Evolutionary conservation across 2,888 invertebrate species (phyloP).

Genomic region (Hypena proboscidalis): DNA sequence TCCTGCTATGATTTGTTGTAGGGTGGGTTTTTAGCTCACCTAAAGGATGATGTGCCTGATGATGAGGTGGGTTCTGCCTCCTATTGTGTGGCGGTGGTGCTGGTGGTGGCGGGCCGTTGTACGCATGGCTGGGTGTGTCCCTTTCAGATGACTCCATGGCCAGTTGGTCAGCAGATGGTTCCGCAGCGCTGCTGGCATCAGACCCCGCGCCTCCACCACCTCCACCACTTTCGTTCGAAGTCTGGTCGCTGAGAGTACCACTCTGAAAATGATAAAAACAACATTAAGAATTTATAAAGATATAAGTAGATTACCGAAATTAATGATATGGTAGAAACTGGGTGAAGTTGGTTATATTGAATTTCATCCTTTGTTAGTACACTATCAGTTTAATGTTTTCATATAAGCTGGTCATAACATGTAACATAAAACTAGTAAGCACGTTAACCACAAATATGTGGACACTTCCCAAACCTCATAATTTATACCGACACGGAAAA

Average conservation of each 20-base stretch:
- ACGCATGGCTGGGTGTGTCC: conserved; percentile 81
- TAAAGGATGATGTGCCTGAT: conserved; percentile 84
- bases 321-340: neutral
- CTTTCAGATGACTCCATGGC: conserved; percentile 90
- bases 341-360: neutral
- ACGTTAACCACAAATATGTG: conserved; percentile 21
- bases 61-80: conserved; percentile 89
- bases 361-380: too few species aligned
- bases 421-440: conserved; percentile 26
- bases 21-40: conserved; percentile 49
- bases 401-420: conserved; percentile 17
- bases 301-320: too few species aligned
- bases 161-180: conserved; percentile 88
- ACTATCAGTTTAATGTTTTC: too few species aligned
- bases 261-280: conserved; percentile 67
- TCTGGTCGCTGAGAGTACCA: conserved; percentile 72
- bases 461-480: conserved; percentile 46
- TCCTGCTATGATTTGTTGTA: conserved; percentile 1
- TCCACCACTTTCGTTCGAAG: conserved; percentile 82
- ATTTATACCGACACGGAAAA: conserved; percentile 49
- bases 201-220: conserved; percentile 82
- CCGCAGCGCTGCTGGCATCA: conserved; percentile 83
- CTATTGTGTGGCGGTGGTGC: conserved; percentile 90
- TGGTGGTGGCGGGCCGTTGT: conserved; percentile 82
- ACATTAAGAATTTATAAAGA: conserved; percentile 1